A percentile compares a stretch with the other conserved stretches of the same genome.
phyloP scores from a whole-genome alignment of 2,888 invertebrate species.

The Branchipolynoe longqiensis region DNA sequence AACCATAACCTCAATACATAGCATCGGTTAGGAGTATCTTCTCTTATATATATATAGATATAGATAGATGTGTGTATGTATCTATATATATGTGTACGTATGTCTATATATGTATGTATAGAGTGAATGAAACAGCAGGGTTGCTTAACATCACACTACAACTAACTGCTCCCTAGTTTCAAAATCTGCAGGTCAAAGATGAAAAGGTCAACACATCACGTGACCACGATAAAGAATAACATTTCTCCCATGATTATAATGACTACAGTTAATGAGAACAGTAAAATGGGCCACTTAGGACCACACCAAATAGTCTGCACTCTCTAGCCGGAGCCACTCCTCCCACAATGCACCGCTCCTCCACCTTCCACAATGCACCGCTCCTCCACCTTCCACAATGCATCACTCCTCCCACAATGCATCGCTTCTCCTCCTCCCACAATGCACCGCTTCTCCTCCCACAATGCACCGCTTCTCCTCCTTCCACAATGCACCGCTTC shows the following conservation, averaged over 20 bases:
- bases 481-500: not conserved
- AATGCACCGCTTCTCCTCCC: no score
- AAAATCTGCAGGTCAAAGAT: constrained; percentile 53
- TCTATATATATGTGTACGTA: no score
- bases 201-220: constrained; percentile 53
- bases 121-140: constrained; percentile 33
- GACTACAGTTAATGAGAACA: constrained; percentile 11
- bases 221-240: constrained; percentile 17
- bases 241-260: constrained; percentile 1
- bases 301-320: no score
- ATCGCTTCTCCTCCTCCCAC: no score
- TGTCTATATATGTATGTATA: constrained; percentile 17
- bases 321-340: no score
- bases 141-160: constrained; percentile 10
- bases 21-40: constrained; percentile 26
- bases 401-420: no score
- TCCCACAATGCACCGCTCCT: no score
- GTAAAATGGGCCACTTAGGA: no score
- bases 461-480: no score
- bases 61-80: no score
- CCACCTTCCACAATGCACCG: not conserved
- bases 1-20: constrained; percentile 12
- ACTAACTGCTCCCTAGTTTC: constrained; percentile 41
- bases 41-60: not conserved
- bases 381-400: not conserved